A percentile compares a stretch with the other conserved stretches of the same genome.
Conservation (phyloP, 2,113 vertebrate species). For the Nycticebus coucang region DNA sequence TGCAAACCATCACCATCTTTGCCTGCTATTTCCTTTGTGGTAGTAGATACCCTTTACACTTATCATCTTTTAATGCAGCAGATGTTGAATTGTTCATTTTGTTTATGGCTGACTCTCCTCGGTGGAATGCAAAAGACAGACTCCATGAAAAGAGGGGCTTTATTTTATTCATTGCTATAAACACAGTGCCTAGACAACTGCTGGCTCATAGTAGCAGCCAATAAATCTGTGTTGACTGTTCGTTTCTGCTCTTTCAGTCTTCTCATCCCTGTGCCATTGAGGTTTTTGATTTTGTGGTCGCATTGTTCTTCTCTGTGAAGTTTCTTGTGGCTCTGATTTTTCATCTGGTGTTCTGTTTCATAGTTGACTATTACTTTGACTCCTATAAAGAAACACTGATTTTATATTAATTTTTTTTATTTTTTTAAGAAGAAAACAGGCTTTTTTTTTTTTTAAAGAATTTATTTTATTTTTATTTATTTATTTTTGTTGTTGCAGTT, state of each 20-base stretch:
- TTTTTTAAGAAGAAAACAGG: no score
- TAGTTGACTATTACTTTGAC: neutral
- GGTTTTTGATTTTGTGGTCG: neutral
- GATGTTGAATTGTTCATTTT: constrained; percentile 19
- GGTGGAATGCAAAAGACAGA: neutral
- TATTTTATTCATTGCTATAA: neutral
- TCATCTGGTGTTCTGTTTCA: neutral
- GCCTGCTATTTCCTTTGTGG: neutral
- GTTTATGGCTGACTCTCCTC: neutral
- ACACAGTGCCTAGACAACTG: neutral
- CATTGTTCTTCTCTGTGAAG: neutral
- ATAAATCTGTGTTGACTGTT: neutral
- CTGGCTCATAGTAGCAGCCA: neutral
- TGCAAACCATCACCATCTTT: neutral
- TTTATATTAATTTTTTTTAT: neutral
- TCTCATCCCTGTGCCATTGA: neutral
- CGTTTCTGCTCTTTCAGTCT: neutral
- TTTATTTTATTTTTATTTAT: no score
- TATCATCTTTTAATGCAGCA: neutral
- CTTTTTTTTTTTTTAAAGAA: no score
- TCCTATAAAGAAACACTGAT: neutral
- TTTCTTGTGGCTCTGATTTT: constrained; percentile 6
- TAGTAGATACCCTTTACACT: neutral
- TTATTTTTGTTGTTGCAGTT: no score
- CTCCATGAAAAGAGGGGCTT: neutral